Evolutionary conservation across 1,140 invertebrate species (phyloP), one percentile per base, ranked within the genome.

Genomic region (Sycophaga agraensis): DNA sequence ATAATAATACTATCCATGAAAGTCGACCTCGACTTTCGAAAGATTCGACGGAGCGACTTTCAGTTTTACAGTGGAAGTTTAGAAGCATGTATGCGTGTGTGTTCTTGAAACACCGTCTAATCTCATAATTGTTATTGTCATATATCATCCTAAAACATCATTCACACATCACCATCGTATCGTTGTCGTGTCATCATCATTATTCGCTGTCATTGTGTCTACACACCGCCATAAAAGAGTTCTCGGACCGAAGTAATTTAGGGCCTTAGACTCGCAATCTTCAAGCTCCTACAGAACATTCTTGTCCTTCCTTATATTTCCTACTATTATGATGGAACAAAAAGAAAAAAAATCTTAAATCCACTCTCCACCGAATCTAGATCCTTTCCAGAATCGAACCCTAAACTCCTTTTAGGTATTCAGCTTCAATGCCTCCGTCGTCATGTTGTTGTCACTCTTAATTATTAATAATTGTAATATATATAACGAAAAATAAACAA

Each of bases 361-460:
- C 40, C 42, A 37, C n/a, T 26, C 22, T 45, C 22, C 19, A 53
- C 17, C 31, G 16, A 40, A 8, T 48, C 48, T 19, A 7, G 21
- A 54, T 50, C 59, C 50, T 40, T 6, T 53, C 49, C n/a, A 12
- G 45, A 53, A 60, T 39, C 7, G 17, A 60, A 17, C 24, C 60
- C 64, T 55, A 59, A 68, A 64, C 37, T 65, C 67, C 58, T 61
- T 61, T 55, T 40, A 61, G 50, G 50, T 61, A 61, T 39, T 69
- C 68, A 80, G 79, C 79, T 80, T 80, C 76, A 80, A 80, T 69
- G 79, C 77, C 79, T 79, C 79, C 79, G 78, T 81, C 76, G 78
- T 81, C 79, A 81, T 81, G 76, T 81, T 81, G 78, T 80, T 81
- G 79, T 81, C 78, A 80, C 73, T 81, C 78, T 80, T 78, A 80